A percentile compares a stretch with the other conserved stretches of the same genome.
These are phyloP conservation scores for Andricus quercusramuli DNA, from an alignment of 2,888 invertebrate genomes.

Conservation along the genomic window DNA sequence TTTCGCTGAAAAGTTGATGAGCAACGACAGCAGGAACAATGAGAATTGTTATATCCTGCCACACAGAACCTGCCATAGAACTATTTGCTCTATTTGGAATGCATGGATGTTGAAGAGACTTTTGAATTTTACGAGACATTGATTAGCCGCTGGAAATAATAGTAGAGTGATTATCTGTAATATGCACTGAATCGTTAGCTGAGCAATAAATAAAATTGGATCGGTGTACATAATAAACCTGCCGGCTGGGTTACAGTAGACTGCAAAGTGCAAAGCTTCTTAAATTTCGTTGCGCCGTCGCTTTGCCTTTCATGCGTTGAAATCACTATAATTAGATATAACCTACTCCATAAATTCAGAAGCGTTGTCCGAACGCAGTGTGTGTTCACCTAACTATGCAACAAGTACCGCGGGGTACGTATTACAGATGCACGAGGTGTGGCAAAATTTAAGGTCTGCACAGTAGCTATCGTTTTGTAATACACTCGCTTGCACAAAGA, in stretches of 20 bases:
- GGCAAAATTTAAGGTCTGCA: neutral
- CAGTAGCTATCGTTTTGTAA: slow-evolving; percentile 9
- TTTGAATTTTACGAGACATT: slow-evolving; percentile 25
- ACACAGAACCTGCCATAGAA: neutral
- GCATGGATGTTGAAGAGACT: slow-evolving; percentile 8
- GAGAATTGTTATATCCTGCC: slow-evolving; percentile 8
- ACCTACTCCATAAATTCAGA: neutral
- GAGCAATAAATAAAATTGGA: slow-evolving; percentile 28
- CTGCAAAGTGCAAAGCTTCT: neutral
- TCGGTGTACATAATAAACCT: neutral
- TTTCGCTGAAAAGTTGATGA: slow-evolving; percentile 24
- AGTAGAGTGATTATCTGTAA: slow-evolving; percentile 24
- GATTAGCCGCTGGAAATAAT: slow-evolving; percentile 24
- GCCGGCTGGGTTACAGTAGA: neutral
- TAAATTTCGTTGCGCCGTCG: neutral
- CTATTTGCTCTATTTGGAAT: neutral
- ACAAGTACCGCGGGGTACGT: neutral
- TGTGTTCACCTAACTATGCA: slow-evolving; percentile 19
- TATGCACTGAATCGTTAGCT: slow-evolving; percentile 12
- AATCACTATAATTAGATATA: slow-evolving; percentile 17
- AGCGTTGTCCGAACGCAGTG: neutral
- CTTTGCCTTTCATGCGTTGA: slow-evolving; percentile 8
- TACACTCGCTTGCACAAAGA: neutral
- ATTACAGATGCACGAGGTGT: slow-evolving; percentile 11
- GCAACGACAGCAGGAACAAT: neutral